Conservation (phyloP, 92 coral and sea anemone genomes). For the Actinostola sp. region DNA sequence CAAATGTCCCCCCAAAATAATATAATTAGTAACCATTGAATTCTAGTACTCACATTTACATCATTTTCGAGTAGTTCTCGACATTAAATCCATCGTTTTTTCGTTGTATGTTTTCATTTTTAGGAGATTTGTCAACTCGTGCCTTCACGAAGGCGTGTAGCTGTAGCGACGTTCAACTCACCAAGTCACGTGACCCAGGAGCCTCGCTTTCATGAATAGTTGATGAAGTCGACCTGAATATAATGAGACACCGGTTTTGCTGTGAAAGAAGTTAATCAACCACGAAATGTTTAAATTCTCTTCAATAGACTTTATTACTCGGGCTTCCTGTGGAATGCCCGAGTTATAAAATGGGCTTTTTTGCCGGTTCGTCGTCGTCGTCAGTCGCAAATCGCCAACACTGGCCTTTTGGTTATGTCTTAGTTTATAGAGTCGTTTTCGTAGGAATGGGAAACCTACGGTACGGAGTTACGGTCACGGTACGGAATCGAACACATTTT, state of each 20-base stretch:
- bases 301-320: too few relatives aligned
- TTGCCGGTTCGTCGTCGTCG: too few relatives aligned
- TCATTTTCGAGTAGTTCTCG: neutral
- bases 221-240: neutral
- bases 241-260: conserved; percentile 1
- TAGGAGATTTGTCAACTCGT: neutral
- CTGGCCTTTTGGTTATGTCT: too few relatives aligned
- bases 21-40: neutral
- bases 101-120: neutral
- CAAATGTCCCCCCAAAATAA: neutral
- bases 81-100: neutral
- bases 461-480: too few relatives aligned
- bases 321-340: too few relatives aligned
- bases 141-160: neutral
- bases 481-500: too few relatives aligned
- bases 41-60: neutral
- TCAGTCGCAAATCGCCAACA: too few relatives aligned
- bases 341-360: too few relatives aligned
- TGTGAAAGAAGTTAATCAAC: neutral
- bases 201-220: conserved; percentile 17
- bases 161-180: conserved; percentile 16
- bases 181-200: conserved; percentile 10
- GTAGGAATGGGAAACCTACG: too few relatives aligned
- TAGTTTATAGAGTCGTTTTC: too few relatives aligned
- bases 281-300: conserved; percentile 4